Evolutionary conservation across 2,113 vertebrate species (phyloP).

Genomic region (Pyxicephalus adspersus): DNA sequence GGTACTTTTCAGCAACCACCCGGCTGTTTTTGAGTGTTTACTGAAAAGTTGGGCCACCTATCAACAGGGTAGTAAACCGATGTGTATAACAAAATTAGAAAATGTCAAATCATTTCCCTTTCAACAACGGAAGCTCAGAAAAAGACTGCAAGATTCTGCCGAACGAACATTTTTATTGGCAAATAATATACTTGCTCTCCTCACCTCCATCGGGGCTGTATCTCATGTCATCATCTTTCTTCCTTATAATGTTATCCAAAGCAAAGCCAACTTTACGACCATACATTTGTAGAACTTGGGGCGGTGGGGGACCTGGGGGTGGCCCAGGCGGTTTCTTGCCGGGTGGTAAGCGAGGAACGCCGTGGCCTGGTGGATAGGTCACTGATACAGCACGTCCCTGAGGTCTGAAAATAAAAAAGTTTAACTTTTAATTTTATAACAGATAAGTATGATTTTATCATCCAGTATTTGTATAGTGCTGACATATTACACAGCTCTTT

Average conservation of each 20-base stretch:
- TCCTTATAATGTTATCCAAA: slow-evolving; percentile 70
- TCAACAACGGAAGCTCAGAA: too few relatives aligned
- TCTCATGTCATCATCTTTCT: slow-evolving; percentile 75
- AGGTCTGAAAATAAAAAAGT: slow-evolving; percentile 59
- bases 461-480: too few relatives aligned
- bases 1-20: too few relatives aligned
- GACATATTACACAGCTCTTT: too few relatives aligned
- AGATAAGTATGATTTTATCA: too few relatives aligned
- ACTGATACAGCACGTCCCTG: slow-evolving; percentile 74
- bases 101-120: too few relatives aligned
- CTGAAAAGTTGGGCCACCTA: too few relatives aligned
- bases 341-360: slow-evolving; percentile 90
- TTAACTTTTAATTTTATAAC: neutral
- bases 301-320: slow-evolving; percentile 92
- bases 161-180: too few relatives aligned
- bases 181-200: neutral
- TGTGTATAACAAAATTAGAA: too few relatives aligned
- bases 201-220: slow-evolving; percentile 83
- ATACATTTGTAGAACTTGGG: slow-evolving; percentile 90
- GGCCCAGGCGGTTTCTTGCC: slow-evolving; percentile 95
- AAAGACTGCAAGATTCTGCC: too few relatives aligned
- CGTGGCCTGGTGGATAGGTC: slow-evolving; percentile 78
- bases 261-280: slow-evolving; percentile 79
- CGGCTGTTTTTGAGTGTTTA: too few relatives aligned
- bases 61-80: too few relatives aligned